These are phyloP conservation scores for Morpho helenor DNA, from an alignment of 2,888 invertebrate species.

Conservation along the genomic window DNA sequence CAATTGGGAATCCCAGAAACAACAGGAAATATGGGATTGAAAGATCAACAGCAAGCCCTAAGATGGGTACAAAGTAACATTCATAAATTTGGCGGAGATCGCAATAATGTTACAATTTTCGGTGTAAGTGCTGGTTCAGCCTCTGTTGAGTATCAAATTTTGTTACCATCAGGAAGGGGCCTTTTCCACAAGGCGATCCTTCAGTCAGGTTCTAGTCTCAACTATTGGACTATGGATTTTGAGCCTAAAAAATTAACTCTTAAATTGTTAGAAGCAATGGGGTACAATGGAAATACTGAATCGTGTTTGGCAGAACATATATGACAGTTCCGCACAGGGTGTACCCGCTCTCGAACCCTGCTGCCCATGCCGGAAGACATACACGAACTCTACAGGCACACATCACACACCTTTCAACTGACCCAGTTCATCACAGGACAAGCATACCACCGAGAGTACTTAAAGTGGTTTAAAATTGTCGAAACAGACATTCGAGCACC, in stretches of 20 bases:
- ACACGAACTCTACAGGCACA: no score
- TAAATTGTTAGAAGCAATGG: conserved; percentile 36
- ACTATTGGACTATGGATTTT: conserved; percentile 46
- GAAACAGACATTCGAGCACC: no score
- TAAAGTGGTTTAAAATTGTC: no score
- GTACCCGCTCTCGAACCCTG: no score
- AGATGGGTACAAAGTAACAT: conserved; percentile 55
- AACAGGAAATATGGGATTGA: conserved; percentile 57
- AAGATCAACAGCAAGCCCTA: conserved; percentile 55
- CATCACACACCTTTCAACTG: no score
- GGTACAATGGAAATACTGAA: conserved; percentile 35
- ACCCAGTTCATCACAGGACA: no score
- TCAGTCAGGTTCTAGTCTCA: conserved; percentile 49
- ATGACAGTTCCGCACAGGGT: no score
- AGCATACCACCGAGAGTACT: no score
- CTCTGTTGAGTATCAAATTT: conserved; percentile 45
- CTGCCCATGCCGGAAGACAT: no score
- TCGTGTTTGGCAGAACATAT: no score
- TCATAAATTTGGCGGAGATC: conserved; percentile 45
- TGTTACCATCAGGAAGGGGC: conserved; percentile 43
- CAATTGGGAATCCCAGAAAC: conserved; percentile 49
- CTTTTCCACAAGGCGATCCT: conserved; percentile 53
- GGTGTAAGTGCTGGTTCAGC: conserved; percentile 51
- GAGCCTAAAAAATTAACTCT: conserved; percentile 35
- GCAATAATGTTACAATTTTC: conserved; percentile 48